Evolutionary conservation across 2,113 vertebrate species (phyloP).

Genomic region (Chroicocephalus ridibundus): DNA sequence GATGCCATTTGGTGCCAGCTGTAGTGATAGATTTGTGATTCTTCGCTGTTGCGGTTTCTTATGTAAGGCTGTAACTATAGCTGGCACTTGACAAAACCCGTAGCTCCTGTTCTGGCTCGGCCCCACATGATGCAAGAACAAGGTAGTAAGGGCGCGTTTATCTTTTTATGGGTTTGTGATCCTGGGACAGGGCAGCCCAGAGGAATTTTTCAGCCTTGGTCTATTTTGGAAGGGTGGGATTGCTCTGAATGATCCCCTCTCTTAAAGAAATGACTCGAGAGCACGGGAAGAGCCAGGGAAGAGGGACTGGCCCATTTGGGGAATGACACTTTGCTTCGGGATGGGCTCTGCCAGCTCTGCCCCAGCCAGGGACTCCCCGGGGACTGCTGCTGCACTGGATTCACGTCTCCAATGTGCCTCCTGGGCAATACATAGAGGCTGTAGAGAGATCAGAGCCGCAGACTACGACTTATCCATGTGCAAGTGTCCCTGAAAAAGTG

Average conservation of each 20-base stretch:
- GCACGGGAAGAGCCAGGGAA: background rate
- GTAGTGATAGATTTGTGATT: constrained; percentile 54
- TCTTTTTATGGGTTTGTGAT: background rate
- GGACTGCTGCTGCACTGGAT: background rate
- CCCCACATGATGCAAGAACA: constrained; percentile 22
- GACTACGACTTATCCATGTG: background rate
- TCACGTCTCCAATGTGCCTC: background rate
- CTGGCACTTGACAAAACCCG: constrained; percentile 16
- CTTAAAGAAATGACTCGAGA: background rate
- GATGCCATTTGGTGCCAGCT: constrained; percentile 34
- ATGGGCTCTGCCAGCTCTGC: background rate
- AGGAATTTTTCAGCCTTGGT: background rate
- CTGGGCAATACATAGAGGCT: background rate
- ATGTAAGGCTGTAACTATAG: constrained; percentile 36
- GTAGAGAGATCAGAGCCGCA: background rate
- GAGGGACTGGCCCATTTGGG: background rate
- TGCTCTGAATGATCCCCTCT: background rate
- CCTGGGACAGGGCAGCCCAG: background rate
- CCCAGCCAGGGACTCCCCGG: background rate
- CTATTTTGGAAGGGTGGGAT: background rate
- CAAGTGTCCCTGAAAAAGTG: background rate
- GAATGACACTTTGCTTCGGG: background rate
- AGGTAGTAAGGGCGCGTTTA: background rate
- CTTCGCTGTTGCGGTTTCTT: constrained; percentile 46
- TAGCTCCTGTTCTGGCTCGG: constrained; percentile 51